Conservation (phyloP, 2,888 invertebrate genomes). For the Griposia aprilina region DNA sequence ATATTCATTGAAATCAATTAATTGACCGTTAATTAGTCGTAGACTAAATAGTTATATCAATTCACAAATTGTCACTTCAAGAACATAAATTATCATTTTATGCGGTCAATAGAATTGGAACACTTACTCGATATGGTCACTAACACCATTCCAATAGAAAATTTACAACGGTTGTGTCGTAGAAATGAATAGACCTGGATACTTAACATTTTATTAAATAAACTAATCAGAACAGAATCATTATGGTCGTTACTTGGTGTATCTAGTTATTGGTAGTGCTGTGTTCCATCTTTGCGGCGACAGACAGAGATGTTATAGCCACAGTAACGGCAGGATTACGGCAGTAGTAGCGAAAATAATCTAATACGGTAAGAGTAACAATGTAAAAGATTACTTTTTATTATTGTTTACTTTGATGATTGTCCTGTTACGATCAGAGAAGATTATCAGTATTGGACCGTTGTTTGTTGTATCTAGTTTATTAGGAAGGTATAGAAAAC, state of each 20-base stretch:
- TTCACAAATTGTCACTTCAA: constrained; percentile 47
- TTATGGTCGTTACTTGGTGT: not conserved
- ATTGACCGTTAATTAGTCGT: constrained; percentile 39
- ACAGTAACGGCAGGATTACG: constrained; percentile 68
- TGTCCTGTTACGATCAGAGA: not conserved
- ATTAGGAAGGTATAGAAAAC: not conserved
- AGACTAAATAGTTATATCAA: constrained; percentile 52
- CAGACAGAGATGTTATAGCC: constrained; percentile 65
- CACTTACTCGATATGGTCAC: constrained; percentile 55
- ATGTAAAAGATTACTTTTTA: constrained; percentile 8
- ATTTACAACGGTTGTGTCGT: constrained; percentile 18
- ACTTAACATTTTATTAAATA: not conserved
- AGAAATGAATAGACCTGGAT: constrained; percentile 30
- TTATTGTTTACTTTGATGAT: constrained; percentile 22
- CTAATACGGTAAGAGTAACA: constrained; percentile 35
- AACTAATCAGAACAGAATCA: not conserved
- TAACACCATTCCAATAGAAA: constrained; percentile 55
- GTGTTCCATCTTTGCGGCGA: constrained; percentile 36
- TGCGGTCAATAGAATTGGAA: constrained; percentile 39
- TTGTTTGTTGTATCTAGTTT: not conserved
- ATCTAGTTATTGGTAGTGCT: constrained; percentile 32
- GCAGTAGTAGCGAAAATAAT: constrained; percentile 53
- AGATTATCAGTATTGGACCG: not conserved
- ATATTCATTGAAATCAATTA: constrained; percentile 47
- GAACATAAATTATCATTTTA: constrained; percentile 52